Conservation (phyloP, 2,797 vertebrate species). For the Leptoclinus maculatus region DNA sequence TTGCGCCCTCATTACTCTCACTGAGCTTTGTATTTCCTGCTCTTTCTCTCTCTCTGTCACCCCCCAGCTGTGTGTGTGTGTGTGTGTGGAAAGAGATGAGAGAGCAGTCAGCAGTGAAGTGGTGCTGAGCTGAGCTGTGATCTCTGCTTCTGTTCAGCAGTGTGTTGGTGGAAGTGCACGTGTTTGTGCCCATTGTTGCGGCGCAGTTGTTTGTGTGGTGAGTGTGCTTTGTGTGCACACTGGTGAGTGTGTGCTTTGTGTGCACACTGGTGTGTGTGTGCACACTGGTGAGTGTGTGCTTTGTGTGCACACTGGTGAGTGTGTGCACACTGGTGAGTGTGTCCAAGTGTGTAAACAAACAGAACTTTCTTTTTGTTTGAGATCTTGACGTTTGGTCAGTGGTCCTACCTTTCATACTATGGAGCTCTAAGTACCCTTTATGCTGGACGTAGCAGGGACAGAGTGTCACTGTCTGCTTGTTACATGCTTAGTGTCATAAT, state of each 20-base stretch:
- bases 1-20: neutral
- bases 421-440: too few species aligned
- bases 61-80: neutral
- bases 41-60: neutral
- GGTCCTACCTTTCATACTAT: too few species aligned
- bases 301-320: neutral
- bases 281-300: too few species aligned
- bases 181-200: neutral
- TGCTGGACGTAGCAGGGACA: too few species aligned
- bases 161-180: neutral
- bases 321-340: neutral
- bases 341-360: constrained; percentile 1
- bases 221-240: neutral
- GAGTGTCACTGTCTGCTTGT: too few species aligned
- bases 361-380: neutral
- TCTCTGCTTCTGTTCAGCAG: constrained; percentile 19
- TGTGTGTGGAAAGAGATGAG: constrained; percentile 38
- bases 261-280: neutral
- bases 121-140: constrained; percentile 26
- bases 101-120: constrained; percentile 25
- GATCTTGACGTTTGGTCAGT: too few species aligned
- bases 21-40: neutral
- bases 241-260: neutral
- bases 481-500: too few species aligned
- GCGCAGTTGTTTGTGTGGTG: neutral